These are phyloP conservation scores for Epsilonema sp. DNA, from an alignment of 2,888 invertebrate genomes.

Conservation along the genomic window DNA sequence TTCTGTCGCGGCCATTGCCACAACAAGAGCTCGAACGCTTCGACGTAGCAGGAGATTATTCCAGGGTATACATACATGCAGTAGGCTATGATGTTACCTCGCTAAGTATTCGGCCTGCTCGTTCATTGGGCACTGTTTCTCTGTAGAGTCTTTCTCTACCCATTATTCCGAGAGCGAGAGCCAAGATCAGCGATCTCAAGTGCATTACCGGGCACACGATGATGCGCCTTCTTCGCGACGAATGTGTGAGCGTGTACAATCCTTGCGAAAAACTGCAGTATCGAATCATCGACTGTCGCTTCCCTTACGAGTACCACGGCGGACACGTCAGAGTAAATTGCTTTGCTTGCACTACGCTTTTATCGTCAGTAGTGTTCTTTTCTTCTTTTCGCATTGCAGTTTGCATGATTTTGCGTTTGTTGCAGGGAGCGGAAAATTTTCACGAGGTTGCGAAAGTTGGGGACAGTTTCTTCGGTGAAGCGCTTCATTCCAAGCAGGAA, in stretches of 20 bases:
- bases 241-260: too few relatives aligned
- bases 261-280: too few relatives aligned
- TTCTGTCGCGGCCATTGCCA: too few relatives aligned
- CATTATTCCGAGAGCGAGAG: not conserved
- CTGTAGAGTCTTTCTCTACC: not conserved
- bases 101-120: not conserved
- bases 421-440: not conserved
- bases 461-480: not conserved
- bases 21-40: not conserved
- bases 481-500: too few relatives aligned
- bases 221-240: too few relatives aligned
- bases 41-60: not conserved
- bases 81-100: not conserved
- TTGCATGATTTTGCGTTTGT: too few relatives aligned
- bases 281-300: not conserved
- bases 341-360: too few relatives aligned
- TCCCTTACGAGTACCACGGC: not conserved
- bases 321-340: not conserved
- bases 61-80: not conserved
- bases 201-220: not conserved
- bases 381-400: too few relatives aligned
- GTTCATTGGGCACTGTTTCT: too few relatives aligned
- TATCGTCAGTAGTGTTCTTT: too few relatives aligned
- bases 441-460: not conserved
- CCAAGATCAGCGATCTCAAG: not conserved